Percentiles rank a stretch among this genome's conserved stretches.
Conservation (phyloP, 2,113 vertebrate species). For the Crotalus horridus region DNA sequence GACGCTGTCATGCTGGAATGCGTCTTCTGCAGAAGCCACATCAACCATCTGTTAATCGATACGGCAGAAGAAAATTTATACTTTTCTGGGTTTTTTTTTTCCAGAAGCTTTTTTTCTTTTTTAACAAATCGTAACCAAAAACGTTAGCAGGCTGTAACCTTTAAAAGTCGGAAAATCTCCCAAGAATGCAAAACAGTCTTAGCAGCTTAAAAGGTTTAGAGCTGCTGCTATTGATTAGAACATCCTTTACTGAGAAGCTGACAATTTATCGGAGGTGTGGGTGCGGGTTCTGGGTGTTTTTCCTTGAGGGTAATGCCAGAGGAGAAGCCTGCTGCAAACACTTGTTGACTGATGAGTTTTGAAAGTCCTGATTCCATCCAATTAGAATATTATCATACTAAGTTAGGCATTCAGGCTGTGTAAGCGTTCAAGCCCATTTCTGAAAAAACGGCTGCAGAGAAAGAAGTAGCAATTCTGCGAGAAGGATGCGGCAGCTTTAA, state of each 20-base stretch:
- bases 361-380: not conserved
- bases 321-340: not conserved
- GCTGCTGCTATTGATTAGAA: not conserved
- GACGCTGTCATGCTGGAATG: not conserved
- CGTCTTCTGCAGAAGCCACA: not conserved
- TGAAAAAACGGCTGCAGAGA: not conserved
- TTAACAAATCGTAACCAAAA: not conserved
- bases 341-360: not conserved
- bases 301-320: not conserved
- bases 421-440: not conserved
- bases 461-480: not conserved
- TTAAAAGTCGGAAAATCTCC: not conserved
- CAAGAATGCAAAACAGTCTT: not conserved
- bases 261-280: not conserved
- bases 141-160: not conserved
- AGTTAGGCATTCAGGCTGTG: not conserved
- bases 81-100: not conserved
- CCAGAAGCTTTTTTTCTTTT: not conserved
- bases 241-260: not conserved
- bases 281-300: not conserved
- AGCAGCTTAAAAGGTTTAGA: not conserved
- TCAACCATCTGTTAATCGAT: constrained; percentile 16
- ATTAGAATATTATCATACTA: not conserved
- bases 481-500: not conserved
- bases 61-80: not conserved